phyloP scores from a whole-genome alignment of 1,140 invertebrate genomes.

The Euglossa dilemma region DNA sequence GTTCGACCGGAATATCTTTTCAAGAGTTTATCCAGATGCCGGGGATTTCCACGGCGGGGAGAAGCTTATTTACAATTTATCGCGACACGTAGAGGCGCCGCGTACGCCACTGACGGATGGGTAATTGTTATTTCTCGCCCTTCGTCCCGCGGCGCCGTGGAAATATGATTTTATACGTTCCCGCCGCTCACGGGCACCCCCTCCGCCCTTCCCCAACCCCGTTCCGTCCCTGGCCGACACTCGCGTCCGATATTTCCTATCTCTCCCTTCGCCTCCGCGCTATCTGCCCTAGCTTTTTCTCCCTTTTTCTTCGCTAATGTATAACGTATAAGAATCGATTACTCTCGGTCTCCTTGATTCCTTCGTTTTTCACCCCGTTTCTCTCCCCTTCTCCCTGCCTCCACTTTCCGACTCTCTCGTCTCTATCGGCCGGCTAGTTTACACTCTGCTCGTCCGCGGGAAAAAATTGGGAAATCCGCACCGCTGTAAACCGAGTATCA shows the following conservation, averaged over 20 bases:
- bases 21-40: conserved; percentile 24
- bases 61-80: conserved; percentile 44
- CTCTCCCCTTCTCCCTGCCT: too few relatives aligned
- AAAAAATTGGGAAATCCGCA: not conserved
- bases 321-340: conserved; percentile 3
- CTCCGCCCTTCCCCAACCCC: not conserved
- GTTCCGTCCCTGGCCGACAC: not conserved
- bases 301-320: not conserved
- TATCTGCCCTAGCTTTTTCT: not conserved
- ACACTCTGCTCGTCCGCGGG: too few relatives aligned
- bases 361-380: too few relatives aligned
- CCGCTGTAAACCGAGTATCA: not conserved
- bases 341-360: not conserved
- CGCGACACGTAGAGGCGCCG: not conserved
- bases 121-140: conserved; percentile 31
- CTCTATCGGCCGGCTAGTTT: not conserved
- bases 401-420: not conserved
- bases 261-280: not conserved
- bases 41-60: conserved; percentile 5
- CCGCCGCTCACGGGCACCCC: too few relatives aligned
- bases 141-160: not conserved
- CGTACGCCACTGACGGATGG: conserved; percentile 14
- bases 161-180: conserved; percentile 27
- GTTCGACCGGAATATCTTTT: conserved; percentile 35
- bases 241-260: not conserved